Evolutionary conservation across 1,140 invertebrate species (phyloP), one percentile per base, ranked within the genome.

Genomic region (Saccostrea glomerata): DNA sequence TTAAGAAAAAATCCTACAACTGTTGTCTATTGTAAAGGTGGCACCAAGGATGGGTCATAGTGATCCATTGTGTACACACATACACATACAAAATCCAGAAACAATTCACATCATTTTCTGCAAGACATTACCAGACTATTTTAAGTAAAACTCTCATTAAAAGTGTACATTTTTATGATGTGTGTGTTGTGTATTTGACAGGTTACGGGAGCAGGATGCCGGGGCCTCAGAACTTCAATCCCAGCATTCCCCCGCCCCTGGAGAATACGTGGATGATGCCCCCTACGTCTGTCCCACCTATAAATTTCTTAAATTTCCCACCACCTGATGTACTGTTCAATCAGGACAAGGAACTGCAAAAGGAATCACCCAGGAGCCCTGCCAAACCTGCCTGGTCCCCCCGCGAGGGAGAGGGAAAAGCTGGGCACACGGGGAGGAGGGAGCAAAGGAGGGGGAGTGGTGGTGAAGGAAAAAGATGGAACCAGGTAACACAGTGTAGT

Each of bases 311-410:
- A 25, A 77, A 77, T 36, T 77, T 77, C 11, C 70, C 70, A 17
- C 70, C 70, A 23, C 70, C 15, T 15, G 70, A 77, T 6, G 11
- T 9, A 7, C 60, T 36, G 7, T 25, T 77, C 25, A 77, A 11
- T 36, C 70, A 77, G 70, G 70, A 77, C 70, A 77, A 77, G 30
- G 30, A 77, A 13, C 70, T 30, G 70, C 70, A 77, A 11, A 77
- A 15, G 15, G 30, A 30, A 15, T 77, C 70, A 25, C 25, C 70
- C 7, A 77, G 70, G 25, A 25, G 2, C 5, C 70, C 70, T 15
- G 4, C 13, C 11, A 77, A 77, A 30, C 70, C 23, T 25, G 70
- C 23, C 25, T 77, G 70, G 70, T 77, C 70, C 25, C 23, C 25
- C 5, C 9, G 25, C 11, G 70, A 77, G 12, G 70, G 30, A 11